phyloP scores from a whole-genome alignment of 2,797 vertebrate species.

The Macropodus opercularis region DNA sequence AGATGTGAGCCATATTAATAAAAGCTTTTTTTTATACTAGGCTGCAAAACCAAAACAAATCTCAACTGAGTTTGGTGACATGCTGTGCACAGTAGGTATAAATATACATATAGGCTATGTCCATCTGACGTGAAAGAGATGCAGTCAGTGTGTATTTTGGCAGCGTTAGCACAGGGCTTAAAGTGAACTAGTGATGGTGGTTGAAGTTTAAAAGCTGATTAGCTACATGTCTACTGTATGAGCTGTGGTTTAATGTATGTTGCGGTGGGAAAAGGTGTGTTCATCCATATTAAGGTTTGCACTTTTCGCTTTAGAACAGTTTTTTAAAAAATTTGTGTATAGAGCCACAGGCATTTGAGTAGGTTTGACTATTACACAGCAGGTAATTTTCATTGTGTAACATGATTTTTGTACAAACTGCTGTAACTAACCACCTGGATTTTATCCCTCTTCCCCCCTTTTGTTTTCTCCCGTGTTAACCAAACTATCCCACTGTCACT shows the following conservation, averaged over 20 bases:
- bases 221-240: too few species aligned
- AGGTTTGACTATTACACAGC: constrained; percentile 3
- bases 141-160: constrained; percentile 12
- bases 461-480: constrained; percentile 30
- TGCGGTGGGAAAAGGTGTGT: too few species aligned
- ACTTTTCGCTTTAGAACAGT: background rate
- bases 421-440: constrained; percentile 74
- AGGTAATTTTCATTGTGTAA: constrained; percentile 27
- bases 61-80: background rate
- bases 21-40: too few species aligned
- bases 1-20: too few species aligned
- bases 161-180: background rate
- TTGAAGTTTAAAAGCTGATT: too few species aligned
- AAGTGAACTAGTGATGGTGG: background rate
- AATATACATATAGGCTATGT: constrained; percentile 6
- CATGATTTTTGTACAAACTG: constrained; percentile 40
- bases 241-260: too few species aligned
- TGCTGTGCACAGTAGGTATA: too few species aligned
- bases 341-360: too few species aligned
- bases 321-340: too few species aligned
- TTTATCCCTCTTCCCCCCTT: constrained; percentile 47
- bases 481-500: constrained; percentile 14
- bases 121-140: constrained; percentile 16
- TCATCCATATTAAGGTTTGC: too few species aligned
- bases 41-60: background rate